Percentiles rank a stretch among this genome's conserved stretches.
Conservation (phyloP, 2,888 invertebrate genomes). For the Deroplatys truncata region DNA sequence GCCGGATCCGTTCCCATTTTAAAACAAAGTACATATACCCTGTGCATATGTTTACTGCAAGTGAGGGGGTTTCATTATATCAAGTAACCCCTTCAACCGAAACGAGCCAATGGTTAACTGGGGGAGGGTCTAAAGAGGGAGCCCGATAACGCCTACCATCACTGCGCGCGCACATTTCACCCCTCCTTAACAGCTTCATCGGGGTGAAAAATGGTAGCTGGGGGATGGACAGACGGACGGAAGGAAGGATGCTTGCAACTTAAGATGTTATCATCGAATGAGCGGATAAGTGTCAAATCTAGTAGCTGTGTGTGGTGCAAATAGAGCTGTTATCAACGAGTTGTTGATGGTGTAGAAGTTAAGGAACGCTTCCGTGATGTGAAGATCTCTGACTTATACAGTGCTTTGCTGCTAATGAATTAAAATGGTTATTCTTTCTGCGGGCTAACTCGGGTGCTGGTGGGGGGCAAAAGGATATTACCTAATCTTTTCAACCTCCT, state of each 20-base stretch:
- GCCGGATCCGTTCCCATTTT: slow-evolving; percentile 9
- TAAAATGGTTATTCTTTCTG: not conserved
- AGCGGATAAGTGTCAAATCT: slow-evolving; percentile 1
- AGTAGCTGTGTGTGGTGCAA: not conserved
- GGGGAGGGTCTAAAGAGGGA: not conserved
- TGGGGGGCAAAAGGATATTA: not conserved
- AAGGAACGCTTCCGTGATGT: not conserved
- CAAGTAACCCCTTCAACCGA: slow-evolving; percentile 1
- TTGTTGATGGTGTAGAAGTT: not conserved
- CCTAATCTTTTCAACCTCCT: not conserved
- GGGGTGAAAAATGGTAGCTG: not conserved
- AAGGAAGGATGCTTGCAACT: not conserved
- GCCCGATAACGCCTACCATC: not conserved
- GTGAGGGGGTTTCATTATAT: not conserved
- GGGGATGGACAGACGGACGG: not conserved
- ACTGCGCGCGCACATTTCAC: not conserved
- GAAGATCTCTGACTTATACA: not conserved
- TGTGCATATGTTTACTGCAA: slow-evolving; percentile 5
- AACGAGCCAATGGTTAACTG: not conserved
- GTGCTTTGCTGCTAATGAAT: not conserved
- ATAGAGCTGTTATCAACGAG: not conserved
- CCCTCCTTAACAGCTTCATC: not conserved
- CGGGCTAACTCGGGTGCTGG: not conserved
- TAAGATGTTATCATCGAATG: not conserved
- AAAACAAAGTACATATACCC: slow-evolving; percentile 1